Percentiles rank a stretch among this genome's conserved stretches.
Conservation (phyloP, 2,113 vertebrate genomes). For the Ia io region DNA sequence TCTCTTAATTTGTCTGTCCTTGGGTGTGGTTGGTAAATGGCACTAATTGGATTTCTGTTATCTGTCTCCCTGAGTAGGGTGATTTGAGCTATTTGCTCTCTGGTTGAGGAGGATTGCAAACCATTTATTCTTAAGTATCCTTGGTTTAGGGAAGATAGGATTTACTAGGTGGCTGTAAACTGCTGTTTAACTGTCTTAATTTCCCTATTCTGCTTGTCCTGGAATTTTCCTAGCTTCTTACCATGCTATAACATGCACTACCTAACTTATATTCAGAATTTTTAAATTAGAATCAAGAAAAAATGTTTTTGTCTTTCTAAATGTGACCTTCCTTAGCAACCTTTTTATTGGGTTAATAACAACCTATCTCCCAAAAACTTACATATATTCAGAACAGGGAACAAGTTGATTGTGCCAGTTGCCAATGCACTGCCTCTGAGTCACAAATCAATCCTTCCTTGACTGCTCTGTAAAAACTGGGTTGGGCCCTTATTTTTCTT, state of each 20-base stretch:
- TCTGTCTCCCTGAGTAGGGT: no score
- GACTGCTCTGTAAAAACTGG: background rate
- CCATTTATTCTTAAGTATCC: no score
- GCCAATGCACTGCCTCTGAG: background rate
- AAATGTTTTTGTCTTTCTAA: background rate
- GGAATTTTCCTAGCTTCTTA: no score
- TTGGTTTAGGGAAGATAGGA: no score
- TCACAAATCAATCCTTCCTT: background rate
- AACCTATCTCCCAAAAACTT: background rate
- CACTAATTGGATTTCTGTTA: no score
- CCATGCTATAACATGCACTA: background rate
- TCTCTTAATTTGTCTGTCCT: no score
- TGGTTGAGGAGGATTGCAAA: no score
- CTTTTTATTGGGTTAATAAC: background rate
- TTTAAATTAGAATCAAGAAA: background rate
- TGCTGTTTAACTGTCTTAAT: no score
- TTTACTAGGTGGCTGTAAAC: no score
- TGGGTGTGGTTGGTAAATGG: no score
- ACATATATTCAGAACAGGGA: background rate
- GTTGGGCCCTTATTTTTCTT: background rate
- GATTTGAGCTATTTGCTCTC: no score
- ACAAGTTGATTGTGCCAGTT: background rate
- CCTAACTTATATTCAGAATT: background rate
- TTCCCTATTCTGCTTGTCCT: no score
- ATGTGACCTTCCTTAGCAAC: background rate